phyloP scores from a whole-genome alignment of 2,113 vertebrate species.

The Thamnophis sirtalis region DNA sequence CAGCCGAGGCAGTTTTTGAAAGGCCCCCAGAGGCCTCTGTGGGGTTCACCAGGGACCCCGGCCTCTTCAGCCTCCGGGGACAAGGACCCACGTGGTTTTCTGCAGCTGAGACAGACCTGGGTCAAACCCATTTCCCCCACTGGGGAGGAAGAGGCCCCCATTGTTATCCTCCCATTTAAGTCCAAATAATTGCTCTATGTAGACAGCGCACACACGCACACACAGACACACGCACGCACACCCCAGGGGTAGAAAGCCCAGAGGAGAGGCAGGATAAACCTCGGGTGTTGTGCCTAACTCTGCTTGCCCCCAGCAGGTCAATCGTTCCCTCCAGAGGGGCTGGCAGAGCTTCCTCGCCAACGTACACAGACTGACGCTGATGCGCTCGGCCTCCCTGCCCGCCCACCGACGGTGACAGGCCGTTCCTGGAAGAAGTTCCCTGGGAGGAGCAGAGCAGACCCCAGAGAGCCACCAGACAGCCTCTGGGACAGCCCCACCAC shows the following conservation, averaged over 20 bases:
- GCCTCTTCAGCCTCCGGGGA: neutral
- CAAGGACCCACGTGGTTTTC: neutral
- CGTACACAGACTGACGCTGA: conserved; percentile 72
- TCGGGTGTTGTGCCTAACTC: neutral
- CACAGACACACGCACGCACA: too few relatives aligned
- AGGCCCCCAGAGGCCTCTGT: neutral
- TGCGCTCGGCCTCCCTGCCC: conserved; percentile 32
- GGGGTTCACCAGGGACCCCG: neutral
- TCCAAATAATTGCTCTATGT: neutral
- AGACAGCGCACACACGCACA: neutral
- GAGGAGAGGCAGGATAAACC: neutral
- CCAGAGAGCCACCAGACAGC: neutral
- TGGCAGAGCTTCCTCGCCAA: conserved; percentile 74
- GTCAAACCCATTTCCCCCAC: neutral
- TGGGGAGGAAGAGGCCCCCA: neutral
- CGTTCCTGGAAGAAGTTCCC: neutral
- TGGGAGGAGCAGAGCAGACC: neutral
- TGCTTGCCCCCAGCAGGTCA: conserved; percentile 59
- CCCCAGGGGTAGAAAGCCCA: too few relatives aligned
- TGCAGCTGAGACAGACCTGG: neutral
- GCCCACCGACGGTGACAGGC: neutral
- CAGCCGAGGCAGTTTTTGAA: neutral
- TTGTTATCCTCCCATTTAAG: neutral
- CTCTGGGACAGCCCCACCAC: neutral
- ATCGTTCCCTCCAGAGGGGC: conserved; percentile 70